Evolutionary conservation across 2,797 vertebrate genomes (phyloP).

Genomic region (Phrynocephalus forsythii): DNA sequence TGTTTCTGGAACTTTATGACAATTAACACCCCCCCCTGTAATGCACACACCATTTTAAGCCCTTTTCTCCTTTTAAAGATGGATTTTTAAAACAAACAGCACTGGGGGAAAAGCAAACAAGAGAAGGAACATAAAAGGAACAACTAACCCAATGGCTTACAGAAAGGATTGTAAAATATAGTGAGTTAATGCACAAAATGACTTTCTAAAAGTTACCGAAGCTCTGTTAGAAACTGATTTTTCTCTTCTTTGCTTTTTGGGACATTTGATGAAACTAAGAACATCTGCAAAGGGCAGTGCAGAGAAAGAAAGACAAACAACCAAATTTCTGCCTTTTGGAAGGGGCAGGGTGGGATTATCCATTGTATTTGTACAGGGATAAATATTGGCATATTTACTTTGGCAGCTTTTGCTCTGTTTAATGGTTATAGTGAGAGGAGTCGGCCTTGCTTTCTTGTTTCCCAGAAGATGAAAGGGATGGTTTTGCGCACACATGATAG

Average conservation of each 20-base stretch:
- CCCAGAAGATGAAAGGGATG: fast-evolving
- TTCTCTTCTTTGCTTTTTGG: fast-evolving
- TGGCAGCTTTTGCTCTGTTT: neutral
- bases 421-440: fast-evolving
- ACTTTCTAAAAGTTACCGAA: neutral
- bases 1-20: no score
- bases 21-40: no score
- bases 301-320: conserved; percentile 23
- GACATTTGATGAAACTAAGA: neutral
- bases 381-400: neutral
- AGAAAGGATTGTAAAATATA: neutral
- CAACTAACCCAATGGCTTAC: no score
- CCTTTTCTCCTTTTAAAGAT: no score
- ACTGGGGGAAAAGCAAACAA: no score
- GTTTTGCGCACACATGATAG: conserved; percentile 32
- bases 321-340: conserved; percentile 19
- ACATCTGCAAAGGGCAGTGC: neutral
- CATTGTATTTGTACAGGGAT: neutral
- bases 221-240: neutral
- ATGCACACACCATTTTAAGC: no score
- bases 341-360: neutral
- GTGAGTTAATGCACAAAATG: neutral
- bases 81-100: no score
- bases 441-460: neutral
- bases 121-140: no score